A percentile compares a stretch with the other conserved stretches of the same genome.
Evolutionary conservation across 2,888 invertebrate species (phyloP).

Genomic region (Pyrrhosoma nymphula): DNA sequence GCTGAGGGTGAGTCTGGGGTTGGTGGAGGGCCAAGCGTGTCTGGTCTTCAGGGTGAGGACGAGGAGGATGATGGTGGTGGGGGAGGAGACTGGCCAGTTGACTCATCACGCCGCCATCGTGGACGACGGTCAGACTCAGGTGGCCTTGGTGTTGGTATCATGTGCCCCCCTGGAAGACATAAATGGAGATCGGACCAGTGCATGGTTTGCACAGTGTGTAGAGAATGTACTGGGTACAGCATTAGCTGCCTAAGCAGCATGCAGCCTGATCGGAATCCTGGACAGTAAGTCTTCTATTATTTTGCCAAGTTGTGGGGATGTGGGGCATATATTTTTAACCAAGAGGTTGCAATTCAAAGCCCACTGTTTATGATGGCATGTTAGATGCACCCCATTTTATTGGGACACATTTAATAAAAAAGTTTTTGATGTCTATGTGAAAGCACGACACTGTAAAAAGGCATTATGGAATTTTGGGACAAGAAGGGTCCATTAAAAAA

Average conservation of each 20-base stretch:
- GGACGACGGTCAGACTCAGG: neutral
- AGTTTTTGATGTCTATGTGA: too few species aligned
- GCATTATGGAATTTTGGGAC: too few species aligned
- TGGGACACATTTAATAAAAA: too few species aligned
- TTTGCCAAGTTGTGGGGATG: slow-evolving; percentile 92
- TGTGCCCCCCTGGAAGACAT: slow-evolving; percentile 87
- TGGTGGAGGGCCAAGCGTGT: neutral
- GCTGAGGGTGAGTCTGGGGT: slow-evolving; percentile 75
- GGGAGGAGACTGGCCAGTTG: slow-evolving; percentile 76
- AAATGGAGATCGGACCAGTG: slow-evolving; percentile 90
- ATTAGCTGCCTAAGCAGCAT: slow-evolving; percentile 89
- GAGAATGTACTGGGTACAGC: slow-evolving; percentile 96
- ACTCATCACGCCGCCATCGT: slow-evolving; percentile 70
- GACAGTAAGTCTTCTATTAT: slow-evolving; percentile 85
- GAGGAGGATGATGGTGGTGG: slow-evolving; percentile 81
- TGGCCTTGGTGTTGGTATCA: slow-evolving; percentile 72
- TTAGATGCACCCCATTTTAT: too few species aligned
- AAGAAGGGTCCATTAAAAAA: too few species aligned
- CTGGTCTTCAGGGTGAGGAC: slow-evolving; percentile 78
- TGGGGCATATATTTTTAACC: slow-evolving; percentile 80
- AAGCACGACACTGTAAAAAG: too few species aligned
- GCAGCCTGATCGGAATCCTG: slow-evolving; percentile 89
- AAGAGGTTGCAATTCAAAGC: too few species aligned
- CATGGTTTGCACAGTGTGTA: slow-evolving; percentile 93
- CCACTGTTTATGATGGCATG: too few species aligned